Percentiles rank a stretch among this genome's conserved stretches.
phyloP scores from a whole-genome alignment of 2,113 vertebrate genomes.

The Micromys minutus region DNA sequence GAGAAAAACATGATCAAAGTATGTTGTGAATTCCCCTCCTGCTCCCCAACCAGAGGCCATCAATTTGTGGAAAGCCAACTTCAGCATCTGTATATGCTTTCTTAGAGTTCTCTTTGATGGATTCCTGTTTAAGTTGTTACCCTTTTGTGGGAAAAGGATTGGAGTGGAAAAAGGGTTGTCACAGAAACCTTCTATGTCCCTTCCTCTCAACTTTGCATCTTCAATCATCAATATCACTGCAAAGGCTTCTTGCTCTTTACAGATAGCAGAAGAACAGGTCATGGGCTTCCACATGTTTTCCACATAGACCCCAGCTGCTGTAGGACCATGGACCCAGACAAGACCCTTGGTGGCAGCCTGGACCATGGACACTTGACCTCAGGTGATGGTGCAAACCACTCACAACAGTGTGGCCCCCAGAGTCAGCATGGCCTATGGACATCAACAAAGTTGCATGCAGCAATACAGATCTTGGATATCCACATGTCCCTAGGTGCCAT shows the following conservation, averaged over 20 bases:
- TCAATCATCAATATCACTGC: background rate
- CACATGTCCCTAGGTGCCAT: background rate
- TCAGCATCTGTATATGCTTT: background rate
- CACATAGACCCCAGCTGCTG: background rate
- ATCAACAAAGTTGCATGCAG: no score
- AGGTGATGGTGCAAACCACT: background rate
- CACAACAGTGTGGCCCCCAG: background rate
- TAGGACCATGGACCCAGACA: background rate
- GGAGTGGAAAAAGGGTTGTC: background rate
- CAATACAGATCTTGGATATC: background rate
- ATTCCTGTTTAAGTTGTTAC: background rate
- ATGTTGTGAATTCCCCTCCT: background rate
- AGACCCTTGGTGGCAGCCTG: background rate
- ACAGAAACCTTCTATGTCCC: background rate
- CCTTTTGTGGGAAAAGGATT: background rate
- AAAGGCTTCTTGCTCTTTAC: background rate
- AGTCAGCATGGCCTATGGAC: background rate
- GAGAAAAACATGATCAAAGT: background rate
- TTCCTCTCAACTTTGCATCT: background rate
- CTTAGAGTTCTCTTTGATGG: background rate
- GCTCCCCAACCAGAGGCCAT: background rate
- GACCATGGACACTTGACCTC: background rate
- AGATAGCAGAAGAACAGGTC: background rate
- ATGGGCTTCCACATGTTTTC: background rate
- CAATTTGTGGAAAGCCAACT: background rate